Conservation (phyloP, 2,797 vertebrate species). For the Hoplostethus mediterraneus region DNA sequence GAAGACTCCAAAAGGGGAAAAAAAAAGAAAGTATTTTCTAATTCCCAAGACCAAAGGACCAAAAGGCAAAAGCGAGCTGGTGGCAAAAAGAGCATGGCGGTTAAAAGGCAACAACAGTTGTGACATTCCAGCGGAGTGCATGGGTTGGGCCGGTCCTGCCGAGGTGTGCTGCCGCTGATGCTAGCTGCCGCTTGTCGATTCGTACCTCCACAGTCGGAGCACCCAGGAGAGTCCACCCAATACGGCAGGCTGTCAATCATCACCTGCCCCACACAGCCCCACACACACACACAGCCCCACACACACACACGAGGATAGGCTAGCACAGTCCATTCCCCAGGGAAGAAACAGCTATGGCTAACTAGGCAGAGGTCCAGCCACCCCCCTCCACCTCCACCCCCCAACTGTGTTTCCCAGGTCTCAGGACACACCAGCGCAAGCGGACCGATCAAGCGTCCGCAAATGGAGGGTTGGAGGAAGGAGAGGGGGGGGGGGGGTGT, state of each 20-base stretch:
- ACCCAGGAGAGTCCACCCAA: conserved; percentile 40
- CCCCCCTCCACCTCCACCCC: conserved; percentile 13
- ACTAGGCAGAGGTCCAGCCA: conserved; percentile 24
- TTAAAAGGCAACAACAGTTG: conserved; percentile 46
- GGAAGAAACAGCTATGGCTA: conserved; percentile 15
- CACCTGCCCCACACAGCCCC: conserved; percentile 1
- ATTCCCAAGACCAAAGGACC: conserved; percentile 44
- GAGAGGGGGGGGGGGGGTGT: background rate
- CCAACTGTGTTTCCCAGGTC: conserved; percentile 29
- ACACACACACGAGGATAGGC: background rate
- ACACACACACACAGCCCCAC: background rate
- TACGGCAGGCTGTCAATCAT: conserved; percentile 52
- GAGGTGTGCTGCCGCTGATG: conserved; percentile 17
- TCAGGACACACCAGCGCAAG: conserved; percentile 38
- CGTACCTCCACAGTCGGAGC: conserved; percentile 42
- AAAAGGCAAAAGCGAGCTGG: conserved; percentile 46
- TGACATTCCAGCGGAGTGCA: conserved; percentile 48
- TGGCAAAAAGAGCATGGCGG: conserved; percentile 18
- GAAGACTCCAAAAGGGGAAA: conserved; percentile 29
- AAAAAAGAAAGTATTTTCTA: conserved; percentile 39
- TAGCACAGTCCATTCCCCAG: background rate
- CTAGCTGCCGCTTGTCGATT: conserved; percentile 51
- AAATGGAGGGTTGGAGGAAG: conserved; percentile 19
- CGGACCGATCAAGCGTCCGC: conserved; percentile 47
- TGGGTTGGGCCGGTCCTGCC: conserved; percentile 19